Conservation (phyloP, 2,888 invertebrate species). For the Sphaerophoria rueppellii region DNA sequence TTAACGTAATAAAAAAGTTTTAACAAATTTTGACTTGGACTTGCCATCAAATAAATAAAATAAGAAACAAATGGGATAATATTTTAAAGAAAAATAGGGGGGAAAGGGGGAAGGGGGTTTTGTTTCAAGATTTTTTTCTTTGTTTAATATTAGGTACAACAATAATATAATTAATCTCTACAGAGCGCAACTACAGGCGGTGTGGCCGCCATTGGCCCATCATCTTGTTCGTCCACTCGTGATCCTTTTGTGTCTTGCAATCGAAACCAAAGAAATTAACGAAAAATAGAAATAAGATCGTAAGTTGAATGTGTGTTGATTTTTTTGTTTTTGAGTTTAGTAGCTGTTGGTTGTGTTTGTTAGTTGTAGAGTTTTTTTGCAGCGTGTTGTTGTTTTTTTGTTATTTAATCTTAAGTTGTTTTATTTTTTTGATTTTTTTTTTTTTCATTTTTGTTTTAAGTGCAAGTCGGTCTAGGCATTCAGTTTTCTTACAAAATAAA, state of each 20-base stretch:
- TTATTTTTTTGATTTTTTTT: constrained; percentile 32
- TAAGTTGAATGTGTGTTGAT: constrained; percentile 49
- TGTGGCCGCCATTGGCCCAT: constrained; percentile 35
- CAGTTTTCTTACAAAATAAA: constrained; percentile 63
- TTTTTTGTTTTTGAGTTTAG: constrained; percentile 28
- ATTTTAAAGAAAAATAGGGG: background rate
- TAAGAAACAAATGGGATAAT: constrained; percentile 47
- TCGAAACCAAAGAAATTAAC: constrained; percentile 45
- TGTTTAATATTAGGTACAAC: constrained; percentile 31
- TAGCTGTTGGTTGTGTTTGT: constrained; percentile 32
- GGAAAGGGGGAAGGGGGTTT: constrained; percentile 5
- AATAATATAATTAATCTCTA: constrained; percentile 25
- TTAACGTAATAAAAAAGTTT: constrained; percentile 67
- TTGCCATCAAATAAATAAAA: constrained; percentile 68
- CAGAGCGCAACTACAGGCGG: constrained; percentile 46
- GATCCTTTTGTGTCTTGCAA: background rate
- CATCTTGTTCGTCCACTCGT: constrained; percentile 19
- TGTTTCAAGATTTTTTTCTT: background rate
- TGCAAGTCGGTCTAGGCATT: constrained; percentile 64
- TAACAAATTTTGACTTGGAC: constrained; percentile 65
- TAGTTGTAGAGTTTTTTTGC: constrained; percentile 22
- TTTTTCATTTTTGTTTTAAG: constrained; percentile 45
- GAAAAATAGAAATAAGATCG: constrained; percentile 49
- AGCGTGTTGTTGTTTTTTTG: constrained; percentile 33
- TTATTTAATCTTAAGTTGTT: constrained; percentile 14